These are phyloP conservation scores for Octodonta nipae DNA, from an alignment of 2,888 invertebrate species.

Conservation along the genomic window DNA sequence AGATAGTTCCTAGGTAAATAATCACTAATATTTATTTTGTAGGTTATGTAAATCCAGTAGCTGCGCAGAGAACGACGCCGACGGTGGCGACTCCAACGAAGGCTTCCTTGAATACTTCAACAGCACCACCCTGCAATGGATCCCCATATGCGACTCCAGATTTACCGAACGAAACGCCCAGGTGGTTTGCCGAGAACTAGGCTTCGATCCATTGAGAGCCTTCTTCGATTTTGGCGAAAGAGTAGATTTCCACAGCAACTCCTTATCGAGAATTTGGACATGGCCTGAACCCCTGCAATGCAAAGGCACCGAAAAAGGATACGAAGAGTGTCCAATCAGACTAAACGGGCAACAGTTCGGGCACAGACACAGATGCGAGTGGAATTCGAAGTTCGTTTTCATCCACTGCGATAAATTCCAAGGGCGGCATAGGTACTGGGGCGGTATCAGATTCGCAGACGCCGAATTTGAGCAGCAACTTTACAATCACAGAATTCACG, in stretches of 20 bases:
- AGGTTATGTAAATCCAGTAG: slow-evolving; percentile 60
- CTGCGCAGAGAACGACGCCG: slow-evolving; percentile 42
- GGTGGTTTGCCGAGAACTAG: slow-evolving; percentile 88
- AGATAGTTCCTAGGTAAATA: no score
- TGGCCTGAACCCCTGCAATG: slow-evolving; percentile 91
- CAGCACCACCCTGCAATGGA: slow-evolving; percentile 87
- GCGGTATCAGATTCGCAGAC: slow-evolving; percentile 84
- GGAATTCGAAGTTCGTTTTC: slow-evolving; percentile 86
- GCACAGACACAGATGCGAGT: slow-evolving; percentile 70
- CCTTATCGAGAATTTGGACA: slow-evolving; percentile 75
- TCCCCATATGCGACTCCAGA: slow-evolving; percentile 86
- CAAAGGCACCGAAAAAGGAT: slow-evolving; percentile 57
- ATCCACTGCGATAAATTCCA: slow-evolving; percentile 71
- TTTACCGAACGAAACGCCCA: slow-evolving; percentile 95
- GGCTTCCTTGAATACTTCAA: slow-evolving; percentile 94
- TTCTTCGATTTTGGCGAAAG: slow-evolving; percentile 75
- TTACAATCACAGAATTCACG: slow-evolving; percentile 69
- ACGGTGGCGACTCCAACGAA: slow-evolving; percentile 46
- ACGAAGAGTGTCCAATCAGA: slow-evolving; percentile 75
- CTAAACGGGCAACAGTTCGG: slow-evolving; percentile 82
- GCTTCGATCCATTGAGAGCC: slow-evolving; percentile 76
- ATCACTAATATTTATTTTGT: slow-evolving; percentile 3
- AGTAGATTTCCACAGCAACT: slow-evolving; percentile 80
- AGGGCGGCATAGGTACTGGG: slow-evolving; percentile 69
- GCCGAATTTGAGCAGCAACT: slow-evolving; percentile 78